phyloP scores from a whole-genome alignment of 2,888 invertebrate species.

The Hoplodrina ambigua region DNA sequence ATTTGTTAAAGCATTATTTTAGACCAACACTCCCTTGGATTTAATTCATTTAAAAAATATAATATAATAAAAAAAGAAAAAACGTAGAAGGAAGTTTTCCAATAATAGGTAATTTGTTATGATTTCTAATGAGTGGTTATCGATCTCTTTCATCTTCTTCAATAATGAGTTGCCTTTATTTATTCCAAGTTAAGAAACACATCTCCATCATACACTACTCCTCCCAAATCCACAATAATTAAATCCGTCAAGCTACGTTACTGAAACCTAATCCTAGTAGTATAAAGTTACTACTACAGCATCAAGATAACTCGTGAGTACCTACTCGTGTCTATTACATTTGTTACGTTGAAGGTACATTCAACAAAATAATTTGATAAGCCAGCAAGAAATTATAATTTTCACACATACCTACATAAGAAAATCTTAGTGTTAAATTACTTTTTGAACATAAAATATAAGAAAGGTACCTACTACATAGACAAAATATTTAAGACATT shows the following conservation, averaged over 20 bases:
- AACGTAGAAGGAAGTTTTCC: too few relatives aligned
- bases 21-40: too few relatives aligned
- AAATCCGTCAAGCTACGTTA: constrained; percentile 23
- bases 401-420: too few relatives aligned
- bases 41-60: too few relatives aligned
- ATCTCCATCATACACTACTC: neutral
- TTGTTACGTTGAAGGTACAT: constrained; percentile 31
- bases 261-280: constrained; percentile 33
- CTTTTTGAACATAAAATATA: neutral
- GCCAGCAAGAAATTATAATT: neutral
- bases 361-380: constrained; percentile 4
- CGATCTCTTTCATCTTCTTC: too few relatives aligned
- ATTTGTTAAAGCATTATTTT: too few relatives aligned
- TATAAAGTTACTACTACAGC: constrained; percentile 29
- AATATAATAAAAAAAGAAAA: too few relatives aligned
- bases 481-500: too few relatives aligned
- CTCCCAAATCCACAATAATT: constrained; percentile 12
- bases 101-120: too few relatives aligned
- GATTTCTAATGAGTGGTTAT: too few relatives aligned
- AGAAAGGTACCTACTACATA: too few relatives aligned
- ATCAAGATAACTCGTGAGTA: constrained; percentile 24
- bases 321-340: constrained; percentile 31
- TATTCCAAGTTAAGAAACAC: neutral
- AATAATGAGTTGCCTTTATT: neutral
- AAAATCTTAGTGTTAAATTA: too few relatives aligned